These are phyloP conservation scores for Sebastolobus altivelis DNA, from an alignment of 2,797 vertebrate genomes.

Conservation along the genomic window DNA sequence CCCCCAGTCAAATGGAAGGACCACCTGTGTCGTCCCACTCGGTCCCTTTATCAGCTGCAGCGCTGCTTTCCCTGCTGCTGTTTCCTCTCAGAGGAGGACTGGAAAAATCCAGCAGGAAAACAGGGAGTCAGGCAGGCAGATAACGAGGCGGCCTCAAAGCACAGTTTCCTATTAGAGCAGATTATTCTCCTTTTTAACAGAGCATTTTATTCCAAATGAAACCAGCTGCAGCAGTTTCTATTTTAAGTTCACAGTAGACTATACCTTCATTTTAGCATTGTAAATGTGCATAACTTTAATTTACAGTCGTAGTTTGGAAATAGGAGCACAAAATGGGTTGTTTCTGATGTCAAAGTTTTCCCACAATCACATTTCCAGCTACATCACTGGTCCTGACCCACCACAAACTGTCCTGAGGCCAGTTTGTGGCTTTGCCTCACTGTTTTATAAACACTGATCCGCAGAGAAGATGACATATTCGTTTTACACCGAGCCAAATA, in stretches of 20 bases:
- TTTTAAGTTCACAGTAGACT: conserved; percentile 5
- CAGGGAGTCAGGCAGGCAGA: conserved; percentile 23
- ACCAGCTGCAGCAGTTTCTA: conserved; percentile 35
- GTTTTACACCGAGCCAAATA: neutral
- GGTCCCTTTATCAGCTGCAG: conserved; percentile 19
- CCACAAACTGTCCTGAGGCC: neutral
- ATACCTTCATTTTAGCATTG: neutral
- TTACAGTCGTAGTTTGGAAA: neutral
- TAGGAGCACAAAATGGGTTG: neutral
- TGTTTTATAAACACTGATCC: neutral
- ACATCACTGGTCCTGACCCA: neutral
- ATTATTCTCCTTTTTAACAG: conserved; percentile 30
- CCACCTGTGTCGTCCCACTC: conserved; percentile 54
- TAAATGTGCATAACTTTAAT: neutral
- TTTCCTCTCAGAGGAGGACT: conserved; percentile 54
- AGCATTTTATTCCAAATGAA: conserved; percentile 33
- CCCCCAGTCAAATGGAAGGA: conserved; percentile 32
- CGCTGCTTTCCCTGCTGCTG: conserved; percentile 43
- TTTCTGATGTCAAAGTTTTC: conserved; percentile 16
- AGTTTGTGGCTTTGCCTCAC: conserved; percentile 2
- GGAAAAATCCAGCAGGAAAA: conserved; percentile 55
- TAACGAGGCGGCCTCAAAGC: conserved; percentile 18
- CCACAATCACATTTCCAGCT: neutral
- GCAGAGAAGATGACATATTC: neutral
- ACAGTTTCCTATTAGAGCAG: conserved; percentile 23